Base-by-base conservation (phyloP, 2,888 invertebrate species). In the Eristalinus aeneus region DNA sequence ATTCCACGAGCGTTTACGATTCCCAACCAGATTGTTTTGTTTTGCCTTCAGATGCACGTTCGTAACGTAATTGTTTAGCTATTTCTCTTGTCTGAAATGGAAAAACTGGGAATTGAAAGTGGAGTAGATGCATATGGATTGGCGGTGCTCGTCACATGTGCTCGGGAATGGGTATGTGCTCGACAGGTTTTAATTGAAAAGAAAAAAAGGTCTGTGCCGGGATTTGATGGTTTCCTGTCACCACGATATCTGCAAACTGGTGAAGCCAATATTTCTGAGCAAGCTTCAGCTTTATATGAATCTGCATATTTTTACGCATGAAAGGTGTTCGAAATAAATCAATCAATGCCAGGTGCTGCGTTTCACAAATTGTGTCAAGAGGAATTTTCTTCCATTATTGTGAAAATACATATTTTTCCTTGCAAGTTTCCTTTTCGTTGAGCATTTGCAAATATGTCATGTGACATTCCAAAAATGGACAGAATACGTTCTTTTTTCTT, bases 1-100 rank as follows among this genome's bases (percentile, higher is more conserved):
- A 86, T 82, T 77, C 82, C 72, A 76, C 71, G 53, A 85, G 68
- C 85, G 60, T 73, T 80, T 61, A 77, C 58, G 73, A 78, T 78
- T 46, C 65, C 73, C 20, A 72, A 60, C 73, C 32, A 69, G 58
- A 84, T 77, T 77, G 60, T 73, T 74, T 82, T 77, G 77, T 82
- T 81, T 82, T 69, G 73, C 65, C 74, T 74, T 71, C 65, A 56
- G 27, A 78, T 79, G 71, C 82, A 77, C 77, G 79, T 71, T 74
- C 61, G 22, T 39, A 82, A 58, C 69, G 82, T 82, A 78, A 81
- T 86, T 86, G 81, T 77, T 81, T 76, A 77, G 81, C 34, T 58
- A 39, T 76, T 63, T 27, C 34, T 81, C 46, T 80, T 54, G 53
- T 65, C 46, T 34, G 10, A 54, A 65, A 34, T 39, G 39, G 16